Conservation (phyloP, 1,140 invertebrate species). For the Paralvinella palmiformis region DNA sequence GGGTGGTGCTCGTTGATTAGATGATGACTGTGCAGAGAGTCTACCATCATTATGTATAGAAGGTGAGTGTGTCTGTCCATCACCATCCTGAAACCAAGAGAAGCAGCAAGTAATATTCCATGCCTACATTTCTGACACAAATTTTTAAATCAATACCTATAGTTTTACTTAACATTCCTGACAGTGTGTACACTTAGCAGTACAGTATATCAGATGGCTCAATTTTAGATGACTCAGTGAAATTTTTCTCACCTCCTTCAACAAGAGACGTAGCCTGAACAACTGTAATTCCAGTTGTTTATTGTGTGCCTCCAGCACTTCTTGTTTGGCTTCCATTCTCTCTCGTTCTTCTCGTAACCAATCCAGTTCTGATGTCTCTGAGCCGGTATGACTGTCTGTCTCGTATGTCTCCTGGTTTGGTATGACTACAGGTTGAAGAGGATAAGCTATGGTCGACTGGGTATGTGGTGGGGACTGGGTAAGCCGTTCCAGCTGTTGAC, state of each 20-base stretch:
- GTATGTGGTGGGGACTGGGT: too few relatives aligned
- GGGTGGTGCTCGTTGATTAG: too few relatives aligned
- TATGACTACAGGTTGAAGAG: too few relatives aligned
- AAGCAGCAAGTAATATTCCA: background rate
- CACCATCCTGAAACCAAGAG: background rate
- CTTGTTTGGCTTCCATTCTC: slow-evolving; percentile 20
- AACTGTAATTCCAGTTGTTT: slow-evolving; percentile 20
- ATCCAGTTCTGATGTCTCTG: slow-evolving; percentile 11
- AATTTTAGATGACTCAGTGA: background rate
- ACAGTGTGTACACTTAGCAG: background rate
- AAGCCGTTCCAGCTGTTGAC: too few relatives aligned
- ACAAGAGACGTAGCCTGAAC: slow-evolving; percentile 5
- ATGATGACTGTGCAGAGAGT: too few relatives aligned
- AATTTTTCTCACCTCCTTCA: background rate
- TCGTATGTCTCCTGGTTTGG: too few relatives aligned
- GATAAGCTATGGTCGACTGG: too few relatives aligned
- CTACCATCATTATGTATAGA: too few relatives aligned
- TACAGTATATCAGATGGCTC: background rate
- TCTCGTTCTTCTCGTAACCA: slow-evolving; percentile 20
- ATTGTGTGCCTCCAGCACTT: slow-evolving; percentile 25
- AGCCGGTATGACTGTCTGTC: background rate
- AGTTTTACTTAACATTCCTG: background rate
- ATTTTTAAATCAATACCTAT: background rate
- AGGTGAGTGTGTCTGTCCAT: too few relatives aligned
- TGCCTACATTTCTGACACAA: background rate